These are phyloP conservation scores for Himalopsyche anomala DNA, from an alignment of 2,888 invertebrate genomes.

Conservation along the genomic window DNA sequence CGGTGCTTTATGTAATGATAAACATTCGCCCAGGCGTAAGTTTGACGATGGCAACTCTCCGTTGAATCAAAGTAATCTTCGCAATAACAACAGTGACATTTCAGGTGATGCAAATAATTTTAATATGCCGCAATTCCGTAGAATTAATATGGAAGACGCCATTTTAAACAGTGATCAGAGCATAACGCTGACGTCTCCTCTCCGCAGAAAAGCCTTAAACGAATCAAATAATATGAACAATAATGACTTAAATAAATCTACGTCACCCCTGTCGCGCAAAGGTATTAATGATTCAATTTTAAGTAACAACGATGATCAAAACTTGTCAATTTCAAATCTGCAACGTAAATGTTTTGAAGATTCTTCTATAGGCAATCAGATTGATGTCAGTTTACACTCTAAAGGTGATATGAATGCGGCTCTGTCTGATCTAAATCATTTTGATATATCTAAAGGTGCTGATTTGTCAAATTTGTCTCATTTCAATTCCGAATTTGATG, in stretches of 20 bases:
- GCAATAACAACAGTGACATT: constrained; percentile 16
- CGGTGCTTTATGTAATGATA: constrained; percentile 27
- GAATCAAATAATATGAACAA: constrained; percentile 49
- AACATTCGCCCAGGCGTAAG: constrained; percentile 36
- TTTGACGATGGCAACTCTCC: constrained; percentile 4
- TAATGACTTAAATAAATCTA: constrained; percentile 33
- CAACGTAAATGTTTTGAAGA: constrained; percentile 56
- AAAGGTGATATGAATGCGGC: constrained; percentile 17
- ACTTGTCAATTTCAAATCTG: constrained; percentile 47
- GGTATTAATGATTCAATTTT: constrained; percentile 44
- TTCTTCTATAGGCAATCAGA: constrained; percentile 27
- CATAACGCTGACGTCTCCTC: constrained; percentile 52
- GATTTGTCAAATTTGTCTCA: constrained; percentile 36
- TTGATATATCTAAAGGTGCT: not conserved
- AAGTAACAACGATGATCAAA: constrained; percentile 51
- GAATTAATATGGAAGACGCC: constrained; percentile 55
- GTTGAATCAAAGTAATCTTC: constrained; percentile 13
- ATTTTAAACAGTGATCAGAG: constrained; percentile 59
- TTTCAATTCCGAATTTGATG: constrained; percentile 8
- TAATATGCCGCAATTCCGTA: constrained; percentile 37
- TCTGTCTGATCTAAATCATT: not conserved
- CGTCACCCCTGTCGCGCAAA: constrained; percentile 1
- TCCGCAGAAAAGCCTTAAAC: constrained; percentile 57
- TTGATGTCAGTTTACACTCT: not conserved
- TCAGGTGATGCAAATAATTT: constrained; percentile 3